phyloP scores from a whole-genome alignment of 2,113 vertebrate genomes.

The Etia nguti region DNA sequence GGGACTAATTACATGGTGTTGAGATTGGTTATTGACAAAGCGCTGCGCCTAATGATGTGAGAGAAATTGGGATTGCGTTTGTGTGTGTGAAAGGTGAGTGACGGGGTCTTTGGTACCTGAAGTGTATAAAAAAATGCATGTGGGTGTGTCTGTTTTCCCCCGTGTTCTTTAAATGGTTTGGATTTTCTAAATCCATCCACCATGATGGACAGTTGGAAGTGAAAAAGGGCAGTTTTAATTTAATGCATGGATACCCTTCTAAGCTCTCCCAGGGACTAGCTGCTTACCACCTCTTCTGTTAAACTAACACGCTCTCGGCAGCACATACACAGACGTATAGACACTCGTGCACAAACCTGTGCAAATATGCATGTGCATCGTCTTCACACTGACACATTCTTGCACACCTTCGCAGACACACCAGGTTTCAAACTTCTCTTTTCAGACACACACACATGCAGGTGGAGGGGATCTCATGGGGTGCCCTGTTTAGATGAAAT shows the following conservation, averaged over 20 bases:
- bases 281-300: conserved; percentile 35
- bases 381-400: background rate
- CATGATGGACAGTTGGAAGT: conserved; percentile 65
- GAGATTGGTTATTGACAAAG: conserved; percentile 55
- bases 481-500: conserved; percentile 19
- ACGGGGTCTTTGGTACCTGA: background rate
- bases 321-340: background rate
- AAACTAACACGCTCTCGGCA: conserved; percentile 19
- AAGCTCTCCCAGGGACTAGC: conserved; percentile 40
- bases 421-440: background rate
- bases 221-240: conserved; percentile 65
- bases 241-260: conserved; percentile 64
- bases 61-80: background rate
- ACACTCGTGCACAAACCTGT: background rate
- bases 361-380: background rate
- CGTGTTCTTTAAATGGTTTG: conserved; percentile 5
- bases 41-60: conserved; percentile 27
- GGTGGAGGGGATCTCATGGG: background rate
- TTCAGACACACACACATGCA: background rate
- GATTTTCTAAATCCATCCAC: conserved; percentile 38
- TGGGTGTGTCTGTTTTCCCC: conserved; percentile 24
- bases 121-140: background rate
- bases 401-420: background rate
- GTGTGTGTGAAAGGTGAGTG: background rate
- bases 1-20: conserved; percentile 52